A percentile compares a stretch with the other conserved stretches of the same genome.
phyloP scores from a whole-genome alignment of 2,888 invertebrate genomes.

The Microctonus hyperodae region DNA sequence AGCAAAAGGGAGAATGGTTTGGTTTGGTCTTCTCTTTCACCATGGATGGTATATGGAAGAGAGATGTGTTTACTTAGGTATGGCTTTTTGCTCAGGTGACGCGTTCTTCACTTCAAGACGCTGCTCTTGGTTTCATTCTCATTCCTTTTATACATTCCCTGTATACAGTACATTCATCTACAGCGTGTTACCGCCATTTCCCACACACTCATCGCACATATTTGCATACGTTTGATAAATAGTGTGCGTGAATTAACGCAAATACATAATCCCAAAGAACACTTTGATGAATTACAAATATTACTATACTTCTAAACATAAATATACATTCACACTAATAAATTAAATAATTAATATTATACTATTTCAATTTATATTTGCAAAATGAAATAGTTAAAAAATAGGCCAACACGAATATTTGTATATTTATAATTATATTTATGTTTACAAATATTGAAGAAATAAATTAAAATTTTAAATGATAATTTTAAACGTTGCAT shows the following conservation, averaged over 20 bases:
- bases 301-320: neutral
- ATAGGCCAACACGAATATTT: no score
- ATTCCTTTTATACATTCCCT: slow-evolving; percentile 36
- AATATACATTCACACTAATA: neutral
- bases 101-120: slow-evolving; percentile 4
- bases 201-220: neutral
- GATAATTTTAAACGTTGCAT: no score
- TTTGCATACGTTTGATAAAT: slow-evolving; percentile 54
- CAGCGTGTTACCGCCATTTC: neutral
- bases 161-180: slow-evolving; percentile 9
- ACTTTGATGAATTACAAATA: neutral
- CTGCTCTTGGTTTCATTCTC: slow-evolving; percentile 28
- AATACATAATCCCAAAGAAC: neutral
- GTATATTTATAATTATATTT: no score
- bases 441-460: no score
- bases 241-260: slow-evolving; percentile 51
- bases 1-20: slow-evolving; percentile 34
- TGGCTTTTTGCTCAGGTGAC: slow-evolving; percentile 13
- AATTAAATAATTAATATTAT: neutral
- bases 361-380: no score
- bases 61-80: slow-evolving; percentile 19
- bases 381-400: no score
- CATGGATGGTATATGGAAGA: neutral
- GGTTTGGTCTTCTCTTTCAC: slow-evolving; percentile 6
- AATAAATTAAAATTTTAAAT: no score